Evolutionary conservation across 1,140 invertebrate genomes (phyloP).

Genomic region (Atta texana): DNA sequence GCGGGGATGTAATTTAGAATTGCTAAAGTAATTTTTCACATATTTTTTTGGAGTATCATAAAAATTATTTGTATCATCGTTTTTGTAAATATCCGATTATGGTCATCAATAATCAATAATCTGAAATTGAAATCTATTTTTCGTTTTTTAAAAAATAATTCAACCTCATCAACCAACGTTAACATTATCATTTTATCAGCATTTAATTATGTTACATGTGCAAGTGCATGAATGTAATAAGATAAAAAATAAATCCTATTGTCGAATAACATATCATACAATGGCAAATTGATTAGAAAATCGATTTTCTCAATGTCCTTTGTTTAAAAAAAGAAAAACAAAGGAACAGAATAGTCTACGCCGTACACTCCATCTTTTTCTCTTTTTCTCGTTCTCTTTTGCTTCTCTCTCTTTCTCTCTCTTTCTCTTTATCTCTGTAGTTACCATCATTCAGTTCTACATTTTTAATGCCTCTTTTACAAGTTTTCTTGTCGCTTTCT

Average conservation of each 20-base stretch:
- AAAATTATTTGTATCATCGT: constrained; percentile 35
- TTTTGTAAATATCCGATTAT: constrained; percentile 31
- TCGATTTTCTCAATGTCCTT: constrained; percentile 39
- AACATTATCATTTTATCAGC: constrained; percentile 13
- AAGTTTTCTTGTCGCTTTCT: constrained; percentile 30
- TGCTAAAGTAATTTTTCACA: constrained; percentile 24
- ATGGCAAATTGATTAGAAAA: constrained; percentile 13
- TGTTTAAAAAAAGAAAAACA: constrained; percentile 67
- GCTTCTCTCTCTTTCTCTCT: neutral
- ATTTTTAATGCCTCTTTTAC: constrained; percentile 38
- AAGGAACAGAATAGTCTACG: constrained; percentile 66
- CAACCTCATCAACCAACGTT: constrained; percentile 7
- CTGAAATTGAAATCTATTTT: neutral
- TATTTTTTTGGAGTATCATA: neutral
- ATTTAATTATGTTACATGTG: constrained; percentile 9
- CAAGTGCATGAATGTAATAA: neutral
- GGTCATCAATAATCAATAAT: constrained; percentile 27
- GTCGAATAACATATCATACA: constrained; percentile 18
- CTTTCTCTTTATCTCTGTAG: neutral
- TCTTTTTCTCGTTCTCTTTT: neutral
- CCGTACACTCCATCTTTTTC: constrained; percentile 27
- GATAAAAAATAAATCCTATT: constrained; percentile 50
- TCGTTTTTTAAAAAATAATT: constrained; percentile 14
- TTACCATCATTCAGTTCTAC: neutral
- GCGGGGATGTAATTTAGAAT: constrained; percentile 36